Conservation (phyloP, 92 coral and sea anemone genomes). For the Palythoa caribaeorum region DNA sequence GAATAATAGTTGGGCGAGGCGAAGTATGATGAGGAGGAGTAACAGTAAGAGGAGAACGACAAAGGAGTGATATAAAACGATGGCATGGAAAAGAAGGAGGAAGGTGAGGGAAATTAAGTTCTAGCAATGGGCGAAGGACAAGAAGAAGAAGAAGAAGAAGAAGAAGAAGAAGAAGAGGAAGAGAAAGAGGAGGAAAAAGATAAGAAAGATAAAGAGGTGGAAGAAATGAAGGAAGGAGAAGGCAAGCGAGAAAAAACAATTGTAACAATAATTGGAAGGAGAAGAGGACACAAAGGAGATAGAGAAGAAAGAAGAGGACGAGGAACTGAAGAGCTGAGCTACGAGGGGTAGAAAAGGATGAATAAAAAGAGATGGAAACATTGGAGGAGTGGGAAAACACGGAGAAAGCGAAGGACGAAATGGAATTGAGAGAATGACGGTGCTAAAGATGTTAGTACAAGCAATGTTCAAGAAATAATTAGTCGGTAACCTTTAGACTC, state of each 20-base stretch:
- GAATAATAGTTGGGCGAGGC: not conserved
- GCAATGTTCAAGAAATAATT: not conserved
- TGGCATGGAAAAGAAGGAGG: not conserved
- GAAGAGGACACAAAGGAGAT: not conserved
- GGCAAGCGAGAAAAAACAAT: too few relatives aligned
- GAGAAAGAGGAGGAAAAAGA: not conserved
- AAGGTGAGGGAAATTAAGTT: not conserved
- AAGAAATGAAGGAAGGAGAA: too few relatives aligned
- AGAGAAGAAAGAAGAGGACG: not conserved
- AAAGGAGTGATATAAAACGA: not conserved
- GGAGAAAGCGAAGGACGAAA: not conserved
- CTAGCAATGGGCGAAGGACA: not conserved
- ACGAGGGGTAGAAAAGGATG: not conserved
- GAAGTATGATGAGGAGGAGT: not conserved
- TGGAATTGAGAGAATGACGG: not conserved
- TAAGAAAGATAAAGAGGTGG: not conserved
- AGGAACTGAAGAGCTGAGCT: too few relatives aligned
- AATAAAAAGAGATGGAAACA: not conserved
- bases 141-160: not conserved
- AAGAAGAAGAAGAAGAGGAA: not conserved
- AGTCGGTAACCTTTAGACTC: slow-evolving; percentile 80
- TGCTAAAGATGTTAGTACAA: not conserved
- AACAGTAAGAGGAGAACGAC: not conserved
- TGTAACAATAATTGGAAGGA: not conserved
- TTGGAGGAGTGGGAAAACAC: not conserved